Base-by-base conservation (phyloP, 2,113 vertebrate genomes). In the Aegotheles bennettii region DNA sequence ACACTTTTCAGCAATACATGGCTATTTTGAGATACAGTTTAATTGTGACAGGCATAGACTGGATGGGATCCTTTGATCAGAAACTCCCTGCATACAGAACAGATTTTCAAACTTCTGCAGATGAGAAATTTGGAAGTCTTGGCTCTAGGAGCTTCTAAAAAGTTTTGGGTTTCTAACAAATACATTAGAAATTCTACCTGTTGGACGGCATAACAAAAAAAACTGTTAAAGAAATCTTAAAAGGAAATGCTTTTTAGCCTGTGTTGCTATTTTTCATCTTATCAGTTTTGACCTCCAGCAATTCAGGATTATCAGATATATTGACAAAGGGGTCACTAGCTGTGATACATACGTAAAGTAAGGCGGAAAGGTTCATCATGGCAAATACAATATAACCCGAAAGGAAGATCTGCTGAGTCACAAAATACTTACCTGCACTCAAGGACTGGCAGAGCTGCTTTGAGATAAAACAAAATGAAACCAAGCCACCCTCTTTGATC, bases 381-480 rank as follows among this genome's bases (percentile, higher is more conserved):
- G 43, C 63, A 77, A 88, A 51, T 67, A 69, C 25, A 74, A 42
- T 10, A 36, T 7, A 78, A 9, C 11, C 50, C 47, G 35, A 77
- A 84, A 91, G 48, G 77, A 83, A 54, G n/a, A 73, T 50, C 80
- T 77, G 23, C 65, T 65, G 23, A 59, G 53, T 63, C 61, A 93
- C 40, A 60, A 67, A 64, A 91, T 48, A 73, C 35, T 35, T 74
- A 54, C 45, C 26, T 94, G 47, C 25, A 51, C 38, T 80, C 60
- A 64, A 90, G 64, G 59, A 70, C 38, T 70, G 43, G n/a, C 42
- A 70, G 63, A 86, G 48, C 54, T 47, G 40, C 75, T 71, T 54
- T 13, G 16, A 85, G 79, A 92, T 74, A 86, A 94, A 94, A 40
- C n/a, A 80, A 78, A 81, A 79, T 53, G n/a, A 79, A 93, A 77